Evolutionary conservation across 2,888 invertebrate species (phyloP), one percentile per base, ranked within the genome.

Genomic region (Anaspis maculata): DNA sequence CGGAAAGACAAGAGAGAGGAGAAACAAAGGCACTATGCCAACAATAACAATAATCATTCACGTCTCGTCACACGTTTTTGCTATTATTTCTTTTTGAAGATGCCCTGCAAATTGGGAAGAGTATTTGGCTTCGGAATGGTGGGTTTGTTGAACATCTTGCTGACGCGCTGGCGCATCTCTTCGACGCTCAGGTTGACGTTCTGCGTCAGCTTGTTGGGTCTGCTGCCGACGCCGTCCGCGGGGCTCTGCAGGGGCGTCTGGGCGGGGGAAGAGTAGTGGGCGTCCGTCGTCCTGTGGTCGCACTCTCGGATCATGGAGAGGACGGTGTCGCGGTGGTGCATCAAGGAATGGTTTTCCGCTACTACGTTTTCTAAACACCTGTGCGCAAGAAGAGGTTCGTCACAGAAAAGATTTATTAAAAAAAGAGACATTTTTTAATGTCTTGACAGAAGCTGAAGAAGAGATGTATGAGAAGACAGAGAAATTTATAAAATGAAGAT

Each of bases 101-200:
- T 64, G 28, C 60, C 61, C 49, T 66, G 68, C 21, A 68, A 48
- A 50, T 64, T 65, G 7, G 63, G 57, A 40, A 66, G 44, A 42
- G 61, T 60, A 38, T 56, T 54, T 31, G 58, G 56, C 45, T 62
- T 62, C n/a, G 57, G 45, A 33, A 9, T 9, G 12, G 66, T 67
- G 41, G 61, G 59, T 41, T 59, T 61, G 34, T 55, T 56, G 39
- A 77, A 76, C 43, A 76, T 74, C 49, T 76, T 77, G 38, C 72
- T 72, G 50, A 77, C 67, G 48, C 71, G 66, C 45, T 74, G 72
- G 27, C 70, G 67, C 66, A 77, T 71, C 32, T 77, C 76, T 52
- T 76, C 76, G 23, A 75, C 71, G 4, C 72, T 70, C 46, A 72
- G 72, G 15, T 70, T 72, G 27, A 68, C 62, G 39, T 66, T 64